Evolutionary conservation across 2,113 vertebrate genomes (phyloP).

Genomic region (Actenoides lindsayi): DNA sequence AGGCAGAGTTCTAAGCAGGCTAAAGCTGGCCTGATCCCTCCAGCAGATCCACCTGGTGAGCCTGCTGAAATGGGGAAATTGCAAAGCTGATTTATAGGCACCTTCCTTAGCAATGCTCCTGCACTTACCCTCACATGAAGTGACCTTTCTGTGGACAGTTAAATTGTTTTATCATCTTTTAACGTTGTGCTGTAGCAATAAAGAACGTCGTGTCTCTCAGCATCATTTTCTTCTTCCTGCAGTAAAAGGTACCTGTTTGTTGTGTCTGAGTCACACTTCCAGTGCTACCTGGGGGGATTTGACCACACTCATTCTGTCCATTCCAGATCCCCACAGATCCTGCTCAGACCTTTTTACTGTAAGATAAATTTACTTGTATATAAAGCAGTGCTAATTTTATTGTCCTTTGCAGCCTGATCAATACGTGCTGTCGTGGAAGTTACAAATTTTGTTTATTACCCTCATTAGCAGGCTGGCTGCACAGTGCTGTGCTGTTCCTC

Average conservation of each 20-base stretch:
- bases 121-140: not conserved
- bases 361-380: not conserved
- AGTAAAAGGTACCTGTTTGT: not conserved
- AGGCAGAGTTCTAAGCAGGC: not conserved
- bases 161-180: not conserved
- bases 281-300: not conserved
- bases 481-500: not conserved
- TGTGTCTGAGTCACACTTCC: not conserved
- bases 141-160: not conserved
- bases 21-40: conserved; percentile 21
- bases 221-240: not conserved
- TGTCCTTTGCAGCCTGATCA: not conserved
- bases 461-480: not conserved
- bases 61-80: not conserved
- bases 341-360: not conserved
- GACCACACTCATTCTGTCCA: not conserved
- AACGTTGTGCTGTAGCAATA: not conserved
- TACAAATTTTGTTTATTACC: not conserved
- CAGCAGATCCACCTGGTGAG: not conserved
- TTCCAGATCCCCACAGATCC: not conserved
- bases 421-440: not conserved
- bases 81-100: conserved; percentile 7
- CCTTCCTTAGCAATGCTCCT: not conserved
- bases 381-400: not conserved
- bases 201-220: not conserved